Evolutionary conservation across 2,113 vertebrate species (phyloP), one percentile per base, ranked within the genome.

Genomic region (Callipepla squamata): DNA sequence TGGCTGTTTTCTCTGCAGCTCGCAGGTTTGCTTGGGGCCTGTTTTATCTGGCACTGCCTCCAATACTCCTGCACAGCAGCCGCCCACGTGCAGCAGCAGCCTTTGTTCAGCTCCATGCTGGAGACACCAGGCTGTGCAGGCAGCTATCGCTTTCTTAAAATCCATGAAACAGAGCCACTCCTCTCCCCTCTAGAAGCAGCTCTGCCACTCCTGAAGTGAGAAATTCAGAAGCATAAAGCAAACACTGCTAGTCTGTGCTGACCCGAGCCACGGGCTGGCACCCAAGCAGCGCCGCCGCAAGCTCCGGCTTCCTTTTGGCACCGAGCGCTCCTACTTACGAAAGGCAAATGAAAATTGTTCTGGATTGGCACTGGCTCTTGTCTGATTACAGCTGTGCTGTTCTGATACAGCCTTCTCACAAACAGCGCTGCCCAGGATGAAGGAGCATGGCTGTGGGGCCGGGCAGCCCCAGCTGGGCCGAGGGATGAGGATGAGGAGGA

Each of bases 301-400:
- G 83, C 84, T 90, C 90, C 74, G 76, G 79, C 69, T 84, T 91
- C 63, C 51, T 91, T 94, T 92, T 94, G 83, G 91, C 87, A 86
- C 62, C 0, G 0, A 88, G 36, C 77, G 72, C 19, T 77, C 95
- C 53, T 61, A 68, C 57, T 78, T 85, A 78, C 0, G 0, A 89
- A 81, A 84, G 94, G 58, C 53, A 87, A 67, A 77, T 85, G 70
- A 82, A 91, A 91, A 92, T 89, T 74, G 76, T 80, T 91, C 63
- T 62, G 45, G 66, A 92, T 84, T 92, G 80, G 59, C 74, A 58
- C 73, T 89, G 67, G 44, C 80, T 93, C 30, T 88, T 73, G 45
- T 44, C 78, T 80, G 72, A 58, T 36, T 47, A 45, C 30, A 53
- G 78, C 42, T 66, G 69, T 91, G 42, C 62, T 85, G 82, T 63